phyloP scores from a whole-genome alignment of 2,888 invertebrate genomes.

The Scaptomyza cyrtandrae region DNA sequence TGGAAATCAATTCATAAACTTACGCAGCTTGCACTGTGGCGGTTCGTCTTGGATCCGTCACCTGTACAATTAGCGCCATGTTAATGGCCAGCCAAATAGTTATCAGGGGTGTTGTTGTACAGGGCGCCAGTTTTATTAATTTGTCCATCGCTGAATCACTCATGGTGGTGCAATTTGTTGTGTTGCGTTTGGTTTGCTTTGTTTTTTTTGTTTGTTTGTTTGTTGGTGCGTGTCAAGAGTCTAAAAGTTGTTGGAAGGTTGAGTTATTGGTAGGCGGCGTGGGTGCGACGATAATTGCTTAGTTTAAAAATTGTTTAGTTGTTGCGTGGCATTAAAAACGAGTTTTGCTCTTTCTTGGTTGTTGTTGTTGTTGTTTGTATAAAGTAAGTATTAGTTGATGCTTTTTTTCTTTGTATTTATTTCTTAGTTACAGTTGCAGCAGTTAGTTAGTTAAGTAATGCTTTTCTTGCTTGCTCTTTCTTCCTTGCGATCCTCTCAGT shows the following conservation, averaged over 20 bases:
- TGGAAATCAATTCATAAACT: constrained; percentile 48
- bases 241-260: constrained; percentile 43
- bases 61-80: constrained; percentile 84
- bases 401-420: neutral
- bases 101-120: constrained; percentile 82
- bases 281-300: constrained; percentile 57
- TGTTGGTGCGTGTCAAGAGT: constrained; percentile 39
- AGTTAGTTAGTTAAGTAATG: constrained; percentile 43
- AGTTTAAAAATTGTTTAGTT: constrained; percentile 53
- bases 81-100: constrained; percentile 85
- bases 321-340: constrained; percentile 51
- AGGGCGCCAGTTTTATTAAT: constrained; percentile 77
- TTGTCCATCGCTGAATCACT: constrained; percentile 83
- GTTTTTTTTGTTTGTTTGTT: constrained; percentile 24
- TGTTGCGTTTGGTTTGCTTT: constrained; percentile 19
- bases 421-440: constrained; percentile 53
- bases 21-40: constrained; percentile 85
- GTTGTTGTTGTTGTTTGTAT: constrained; percentile 53
- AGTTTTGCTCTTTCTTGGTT: constrained; percentile 11
- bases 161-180: constrained; percentile 72
- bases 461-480: constrained; percentile 6
- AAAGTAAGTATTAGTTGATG: constrained; percentile 68
- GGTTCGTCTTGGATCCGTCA: constrained; percentile 81
- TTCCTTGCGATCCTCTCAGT: constrained; percentile 62
- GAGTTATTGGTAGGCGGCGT: constrained; percentile 30